Conservation (phyloP, 2,888 invertebrate species). For the Metacarcinus magister region DNA sequence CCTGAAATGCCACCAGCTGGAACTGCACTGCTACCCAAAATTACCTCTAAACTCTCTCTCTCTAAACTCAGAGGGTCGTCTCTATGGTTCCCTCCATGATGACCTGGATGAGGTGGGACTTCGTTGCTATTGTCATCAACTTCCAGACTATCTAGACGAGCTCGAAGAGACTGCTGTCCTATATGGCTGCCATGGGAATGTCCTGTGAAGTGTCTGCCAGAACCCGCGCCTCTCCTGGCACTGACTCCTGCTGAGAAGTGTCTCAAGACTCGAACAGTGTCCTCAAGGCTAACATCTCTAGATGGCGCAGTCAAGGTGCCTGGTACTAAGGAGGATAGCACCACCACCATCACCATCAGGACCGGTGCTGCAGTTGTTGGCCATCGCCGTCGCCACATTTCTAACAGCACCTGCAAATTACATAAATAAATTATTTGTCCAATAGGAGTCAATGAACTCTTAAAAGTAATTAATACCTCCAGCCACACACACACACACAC, state of each 20-base stretch:
- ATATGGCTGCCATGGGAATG: not conserved
- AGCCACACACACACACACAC: not conserved
- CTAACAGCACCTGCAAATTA: conserved; percentile 50
- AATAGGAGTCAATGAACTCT: not conserved
- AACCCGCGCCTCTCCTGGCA: conserved; percentile 2
- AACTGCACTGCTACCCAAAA: not conserved
- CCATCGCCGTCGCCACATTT: conserved; percentile 60
- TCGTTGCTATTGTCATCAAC: not conserved
- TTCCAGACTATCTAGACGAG: not conserved
- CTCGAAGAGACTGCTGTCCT: not conserved
- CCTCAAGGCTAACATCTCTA: conserved; percentile 56
- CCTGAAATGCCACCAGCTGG: not conserved
- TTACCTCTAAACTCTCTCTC: conserved; percentile 45
- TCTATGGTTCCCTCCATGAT: not conserved
- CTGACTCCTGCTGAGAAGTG: conserved; percentile 53
- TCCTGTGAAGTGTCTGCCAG: not conserved
- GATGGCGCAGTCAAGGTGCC: conserved; percentile 59
- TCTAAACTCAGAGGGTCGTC: not conserved
- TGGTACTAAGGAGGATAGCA: conserved; percentile 51
- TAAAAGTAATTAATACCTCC: not conserved
- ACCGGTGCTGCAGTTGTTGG: not conserved
- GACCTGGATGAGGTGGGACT: conserved; percentile 4
- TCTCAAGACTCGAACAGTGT: not conserved
- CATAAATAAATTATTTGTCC: not conserved
- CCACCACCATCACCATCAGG: not conserved